A percentile compares a stretch with the other conserved stretches of the same genome.
These are phyloP conservation scores for Latrodectus hesperus DNA, from an alignment of 2,888 invertebrate genomes.

Conservation along the genomic window DNA sequence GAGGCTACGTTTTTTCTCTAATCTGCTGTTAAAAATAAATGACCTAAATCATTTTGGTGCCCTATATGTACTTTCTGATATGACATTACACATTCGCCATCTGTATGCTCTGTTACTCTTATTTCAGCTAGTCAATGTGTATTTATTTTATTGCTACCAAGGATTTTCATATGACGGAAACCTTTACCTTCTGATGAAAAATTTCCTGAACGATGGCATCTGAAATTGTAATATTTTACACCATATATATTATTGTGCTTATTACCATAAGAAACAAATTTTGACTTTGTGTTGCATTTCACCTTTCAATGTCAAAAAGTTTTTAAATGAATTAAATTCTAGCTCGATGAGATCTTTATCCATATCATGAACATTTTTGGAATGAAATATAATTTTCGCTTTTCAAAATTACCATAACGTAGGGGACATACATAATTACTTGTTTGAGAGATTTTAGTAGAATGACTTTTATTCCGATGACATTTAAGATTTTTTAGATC, in stretches of 20 bases:
- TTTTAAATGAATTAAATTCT: background rate
- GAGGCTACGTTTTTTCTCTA: background rate
- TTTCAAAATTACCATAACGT: background rate
- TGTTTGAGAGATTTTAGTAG: background rate
- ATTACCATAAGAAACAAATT: background rate
- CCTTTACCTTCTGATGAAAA: background rate
- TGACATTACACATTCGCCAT: background rate
- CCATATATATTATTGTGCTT: background rate
- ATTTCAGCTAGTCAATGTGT: conserved; percentile 9
- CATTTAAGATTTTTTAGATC: background rate
- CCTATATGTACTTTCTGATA: conserved; percentile 1
- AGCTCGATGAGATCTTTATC: background rate
- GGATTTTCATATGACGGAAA: conserved; percentile 11
- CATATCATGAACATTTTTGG: background rate
- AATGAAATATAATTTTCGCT: background rate
- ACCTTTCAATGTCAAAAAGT: background rate
- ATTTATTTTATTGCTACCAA: conserved; percentile 19
- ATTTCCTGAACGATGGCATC: conserved; percentile 20
- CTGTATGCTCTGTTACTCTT: background rate
- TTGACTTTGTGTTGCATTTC: background rate
- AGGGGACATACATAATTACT: background rate
- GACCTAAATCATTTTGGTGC: conserved; percentile 4
- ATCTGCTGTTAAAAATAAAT: background rate
- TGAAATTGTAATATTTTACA: too few relatives aligned
- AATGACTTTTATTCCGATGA: background rate